Evolutionary conservation across 2,888 invertebrate genomes (phyloP), one percentile per base, ranked within the genome.

Genomic region (Drosophila atroscutellata): DNA sequence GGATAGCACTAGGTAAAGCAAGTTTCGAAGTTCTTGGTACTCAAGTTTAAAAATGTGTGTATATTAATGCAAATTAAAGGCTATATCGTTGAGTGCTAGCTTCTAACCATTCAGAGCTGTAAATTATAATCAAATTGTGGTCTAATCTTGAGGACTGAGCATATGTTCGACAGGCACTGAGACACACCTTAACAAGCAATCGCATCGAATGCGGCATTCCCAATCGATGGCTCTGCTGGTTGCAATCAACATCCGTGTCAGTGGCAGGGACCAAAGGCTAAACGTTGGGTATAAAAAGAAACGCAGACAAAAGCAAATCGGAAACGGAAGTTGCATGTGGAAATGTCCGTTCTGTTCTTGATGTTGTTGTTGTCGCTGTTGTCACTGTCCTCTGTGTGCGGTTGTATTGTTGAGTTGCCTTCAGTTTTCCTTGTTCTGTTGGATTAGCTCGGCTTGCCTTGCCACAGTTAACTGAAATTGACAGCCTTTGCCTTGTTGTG

Each of bases 281-380:
- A 90, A 72, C 66, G 80, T 51, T 84, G 64, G 52, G 26, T 34
- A 39, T 50, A 34, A 39, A 64, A 59, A 20, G 36, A 55, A 50
- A 36, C n/a, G 36, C 47, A 65, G 66, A 83, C 83, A 89, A 89
- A 87, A 80, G 80, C 86, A 75, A 75, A 88, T 72, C 83, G 89
- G 89, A 90, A 85, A 77, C 83, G 85, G 90, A 88, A 89, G 90
- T 80, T 85, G 83, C 90, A 88, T 85, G 80, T 72, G 90, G 70
- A 85, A 85, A 72, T 71, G 86, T 67, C 65, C 72, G 65, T 64
- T 55, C 54, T 75, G 69, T 4, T 59, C 39, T 54, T 66, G 65
- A 18, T 52, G 58, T 26, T 65, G 67, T 36, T 24, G 37, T 34
- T 60, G 55, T 70, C 50, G 52, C 55, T 59, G 60, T 65, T 54